These are phyloP conservation scores for Rhinoderma darwinii DNA, from an alignment of 2,113 vertebrate genomes.

Conservation along the genomic window DNA sequence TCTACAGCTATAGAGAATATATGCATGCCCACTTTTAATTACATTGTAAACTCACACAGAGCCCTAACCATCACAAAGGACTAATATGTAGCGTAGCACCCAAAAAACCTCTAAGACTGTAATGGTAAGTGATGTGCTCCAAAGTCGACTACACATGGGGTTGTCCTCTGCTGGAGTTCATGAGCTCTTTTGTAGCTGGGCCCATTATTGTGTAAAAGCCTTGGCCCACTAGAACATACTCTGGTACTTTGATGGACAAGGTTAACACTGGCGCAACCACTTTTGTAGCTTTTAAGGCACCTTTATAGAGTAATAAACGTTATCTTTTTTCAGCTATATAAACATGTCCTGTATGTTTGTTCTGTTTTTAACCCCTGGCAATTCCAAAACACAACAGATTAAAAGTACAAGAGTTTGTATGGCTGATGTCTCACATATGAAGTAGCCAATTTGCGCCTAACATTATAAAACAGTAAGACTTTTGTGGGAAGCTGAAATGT, in stretches of 20 bases:
- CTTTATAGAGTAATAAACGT: not conserved
- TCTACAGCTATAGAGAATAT: not conserved
- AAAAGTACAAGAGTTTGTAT: not conserved
- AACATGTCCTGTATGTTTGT: not conserved
- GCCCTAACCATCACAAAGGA: not conserved
- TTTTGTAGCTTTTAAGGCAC: not conserved
- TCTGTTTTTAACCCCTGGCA: not conserved
- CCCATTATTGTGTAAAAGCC: not conserved
- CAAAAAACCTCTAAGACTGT: not conserved
- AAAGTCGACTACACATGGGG: not conserved
- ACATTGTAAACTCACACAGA: not conserved
- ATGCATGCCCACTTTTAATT: not conserved
- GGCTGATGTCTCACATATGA: not conserved
- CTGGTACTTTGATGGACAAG: not conserved
- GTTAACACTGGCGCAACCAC: not conserved
- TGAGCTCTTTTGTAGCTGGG: not conserved
- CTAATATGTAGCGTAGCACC: not conserved
- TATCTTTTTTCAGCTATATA: not conserved
- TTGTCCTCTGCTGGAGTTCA: not conserved
- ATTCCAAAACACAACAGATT: not conserved
- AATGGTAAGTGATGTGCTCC: not conserved
- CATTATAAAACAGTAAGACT: not conserved
- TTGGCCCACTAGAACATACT: not conserved
- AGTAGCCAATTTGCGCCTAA: not conserved
- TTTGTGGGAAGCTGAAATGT: conserved; percentile 19